Percentiles rank a stretch among this genome's conserved stretches.
These are phyloP conservation scores for Engraulis encrasicolus DNA, from an alignment of 2,113 vertebrate species.

Conservation along the genomic window DNA sequence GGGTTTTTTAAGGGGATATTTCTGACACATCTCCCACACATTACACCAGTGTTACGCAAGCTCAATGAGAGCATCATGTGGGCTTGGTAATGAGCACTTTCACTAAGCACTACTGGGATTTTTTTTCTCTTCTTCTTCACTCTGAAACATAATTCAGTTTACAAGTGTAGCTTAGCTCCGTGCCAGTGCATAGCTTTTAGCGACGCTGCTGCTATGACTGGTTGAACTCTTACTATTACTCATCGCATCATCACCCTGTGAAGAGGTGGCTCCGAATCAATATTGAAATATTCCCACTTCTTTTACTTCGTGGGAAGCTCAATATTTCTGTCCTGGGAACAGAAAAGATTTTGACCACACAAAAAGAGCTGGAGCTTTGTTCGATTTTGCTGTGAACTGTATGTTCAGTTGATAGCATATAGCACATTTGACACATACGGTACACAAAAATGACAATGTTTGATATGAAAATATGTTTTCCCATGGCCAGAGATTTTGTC, in stretches of 20 bases:
- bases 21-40: slow-evolving; percentile 61
- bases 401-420: background rate
- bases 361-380: background rate
- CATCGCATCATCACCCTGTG: background rate
- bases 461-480: background rate
- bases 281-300: background rate
- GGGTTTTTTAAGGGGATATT: slow-evolving; percentile 48
- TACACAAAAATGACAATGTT: background rate
- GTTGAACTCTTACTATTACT: background rate
- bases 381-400: background rate
- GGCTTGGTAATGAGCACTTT: slow-evolving; percentile 29
- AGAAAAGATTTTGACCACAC: background rate
- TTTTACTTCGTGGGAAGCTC: background rate
- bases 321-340: background rate
- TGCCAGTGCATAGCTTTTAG: slow-evolving; percentile 19
- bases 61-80: slow-evolving; percentile 50
- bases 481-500: too few relatives aligned
- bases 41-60: slow-evolving; percentile 57
- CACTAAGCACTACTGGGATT: slow-evolving; percentile 32
- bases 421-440: background rate
- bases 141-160: slow-evolving; percentile 34
- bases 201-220: slow-evolving; percentile 22
- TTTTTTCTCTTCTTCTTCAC: slow-evolving; percentile 28
- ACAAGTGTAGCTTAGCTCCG: slow-evolving; percentile 18
- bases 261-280: background rate